A percentile compares a stretch with the other conserved stretches of the same genome.
Conservation (phyloP, 2,113 vertebrate species). For the Neoarius graeffei region DNA sequence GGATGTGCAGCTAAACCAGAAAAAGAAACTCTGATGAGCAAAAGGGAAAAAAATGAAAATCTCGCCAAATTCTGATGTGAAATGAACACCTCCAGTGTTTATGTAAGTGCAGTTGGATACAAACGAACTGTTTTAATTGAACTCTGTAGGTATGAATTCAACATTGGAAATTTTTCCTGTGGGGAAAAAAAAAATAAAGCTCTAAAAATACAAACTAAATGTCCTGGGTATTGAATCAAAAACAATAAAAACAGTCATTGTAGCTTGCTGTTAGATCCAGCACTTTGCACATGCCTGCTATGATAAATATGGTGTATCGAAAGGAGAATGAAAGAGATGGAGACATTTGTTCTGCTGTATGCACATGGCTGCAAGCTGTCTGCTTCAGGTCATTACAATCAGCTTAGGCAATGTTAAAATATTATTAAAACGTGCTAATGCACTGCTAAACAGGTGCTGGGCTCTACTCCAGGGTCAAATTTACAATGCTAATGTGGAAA, state of each 20-base stretch:
- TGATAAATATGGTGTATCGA: neutral
- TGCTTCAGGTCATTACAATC: conserved; percentile 31
- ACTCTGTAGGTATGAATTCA: neutral
- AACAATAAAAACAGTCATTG: neutral
- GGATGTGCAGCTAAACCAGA: neutral
- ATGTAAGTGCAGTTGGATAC: neutral
- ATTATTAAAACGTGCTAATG: conserved; percentile 57
- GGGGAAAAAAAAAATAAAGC: neutral
- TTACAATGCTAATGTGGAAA: conserved; percentile 47
- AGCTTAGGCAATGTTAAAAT: conserved; percentile 43
- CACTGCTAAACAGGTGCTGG: conserved; percentile 58
- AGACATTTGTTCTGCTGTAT: conserved; percentile 24
- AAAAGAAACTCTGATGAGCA: neutral
- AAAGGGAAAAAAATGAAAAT: neutral
- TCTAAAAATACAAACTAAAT: neutral
- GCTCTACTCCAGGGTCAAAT: conserved; percentile 53
- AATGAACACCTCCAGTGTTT: neutral
- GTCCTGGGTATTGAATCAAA: neutral
- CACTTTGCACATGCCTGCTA: neutral
- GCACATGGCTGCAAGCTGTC: conserved; percentile 29
- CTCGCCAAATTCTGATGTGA: too few species aligned
- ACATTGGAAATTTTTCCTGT: neutral
- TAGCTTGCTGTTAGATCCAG: neutral
- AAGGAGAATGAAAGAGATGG: conserved; percentile 23
- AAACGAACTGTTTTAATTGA: neutral